Percentiles rank a stretch among this genome's conserved stretches.
Conservation (phyloP, 2,888 invertebrate genomes). For the Amiota mariae region DNA sequence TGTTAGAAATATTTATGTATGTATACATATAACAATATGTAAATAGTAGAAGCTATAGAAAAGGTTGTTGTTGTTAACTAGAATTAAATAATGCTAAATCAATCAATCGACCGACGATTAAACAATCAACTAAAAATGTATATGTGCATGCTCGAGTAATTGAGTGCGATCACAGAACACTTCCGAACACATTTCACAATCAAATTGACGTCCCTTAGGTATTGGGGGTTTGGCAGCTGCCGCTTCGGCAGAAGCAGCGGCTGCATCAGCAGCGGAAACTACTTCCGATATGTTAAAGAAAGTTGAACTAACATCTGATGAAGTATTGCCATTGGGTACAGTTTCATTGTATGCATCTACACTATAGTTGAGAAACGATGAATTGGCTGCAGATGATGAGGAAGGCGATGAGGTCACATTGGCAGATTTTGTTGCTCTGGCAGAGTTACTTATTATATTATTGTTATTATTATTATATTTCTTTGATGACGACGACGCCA, state of each 20-base stretch:
- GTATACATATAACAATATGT: no score
- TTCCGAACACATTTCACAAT: constrained; percentile 88
- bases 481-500: constrained; percentile 39
- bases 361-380: constrained; percentile 56
- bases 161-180: constrained; percentile 84
- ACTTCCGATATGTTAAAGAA: constrained; percentile 63
- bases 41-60: background rate
- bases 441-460: constrained; percentile 23
- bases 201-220: constrained; percentile 76
- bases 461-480: constrained; percentile 35
- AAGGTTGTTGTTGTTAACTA: no score
- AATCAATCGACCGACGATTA: background rate
- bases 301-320: constrained; percentile 53
- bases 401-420: constrained; percentile 22
- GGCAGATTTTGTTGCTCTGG: constrained; percentile 40
- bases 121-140: constrained; percentile 77
- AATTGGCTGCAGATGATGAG: constrained; percentile 25
- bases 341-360: constrained; percentile 56
- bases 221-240: constrained; percentile 51
- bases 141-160: constrained; percentile 84
- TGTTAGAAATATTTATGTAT: background rate
- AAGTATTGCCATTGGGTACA: constrained; percentile 48
- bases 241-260: constrained; percentile 52
- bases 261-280: constrained; percentile 57
- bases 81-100: background rate